Evolutionary conservation across 2,113 vertebrate species (phyloP).

Genomic region (Amazona vittata): DNA sequence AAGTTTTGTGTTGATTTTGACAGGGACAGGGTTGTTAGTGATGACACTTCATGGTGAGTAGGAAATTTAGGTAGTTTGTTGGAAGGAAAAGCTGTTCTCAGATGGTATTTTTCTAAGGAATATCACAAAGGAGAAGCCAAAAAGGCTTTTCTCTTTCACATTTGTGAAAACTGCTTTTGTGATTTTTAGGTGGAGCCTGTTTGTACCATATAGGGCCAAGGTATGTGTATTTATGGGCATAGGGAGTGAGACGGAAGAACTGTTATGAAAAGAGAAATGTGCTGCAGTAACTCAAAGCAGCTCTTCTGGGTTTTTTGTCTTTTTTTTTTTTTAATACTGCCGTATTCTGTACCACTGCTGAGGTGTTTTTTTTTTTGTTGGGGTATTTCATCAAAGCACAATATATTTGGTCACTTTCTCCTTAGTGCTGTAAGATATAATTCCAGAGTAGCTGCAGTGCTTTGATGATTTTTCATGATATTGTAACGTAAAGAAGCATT

Average conservation of each 20-base stretch:
- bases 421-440: neutral
- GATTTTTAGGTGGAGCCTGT: neutral
- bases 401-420: neutral
- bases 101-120: neutral
- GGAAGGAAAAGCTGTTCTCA: neutral
- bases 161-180: neutral
- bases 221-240: neutral
- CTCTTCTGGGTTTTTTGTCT: neutral
- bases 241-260: neutral
- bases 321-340: neutral
- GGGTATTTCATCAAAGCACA: neutral
- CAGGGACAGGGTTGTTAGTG: neutral
- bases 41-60: neutral
- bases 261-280: neutral
- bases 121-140: neutral
- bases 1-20: neutral
- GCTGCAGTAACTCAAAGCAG: neutral
- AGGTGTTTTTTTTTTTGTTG: neutral
- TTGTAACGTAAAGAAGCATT: neutral
- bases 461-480: neutral
- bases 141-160: neutral
- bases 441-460: neutral
- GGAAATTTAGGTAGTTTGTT: neutral
- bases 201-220: neutral
- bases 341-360: neutral